Evolutionary conservation across 2,113 vertebrate genomes (phyloP), one percentile per base, ranked within the genome.

Genomic region (Pterocles orientalis): DNA sequence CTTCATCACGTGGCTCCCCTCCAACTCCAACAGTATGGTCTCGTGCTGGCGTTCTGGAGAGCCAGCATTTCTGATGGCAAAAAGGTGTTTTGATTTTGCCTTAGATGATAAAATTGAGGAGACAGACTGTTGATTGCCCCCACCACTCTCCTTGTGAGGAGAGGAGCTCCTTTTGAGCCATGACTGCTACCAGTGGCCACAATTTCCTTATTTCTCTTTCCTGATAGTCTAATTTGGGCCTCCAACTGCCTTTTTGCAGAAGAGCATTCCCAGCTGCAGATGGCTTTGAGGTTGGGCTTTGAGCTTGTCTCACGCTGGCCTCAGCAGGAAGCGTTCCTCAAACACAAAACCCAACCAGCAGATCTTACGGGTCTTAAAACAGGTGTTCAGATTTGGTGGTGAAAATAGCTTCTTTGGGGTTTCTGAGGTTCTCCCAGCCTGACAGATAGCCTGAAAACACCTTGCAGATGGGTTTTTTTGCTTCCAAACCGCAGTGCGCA

Each of bases 161-260:
- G 3, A 3, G 14, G 29, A 85, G 45, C n/a, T 88, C 13, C 69
- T 89, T 78, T 75, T 62, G 66, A 82, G 58, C 41, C 0, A 1
- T 41, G 36, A 23, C n/a, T 78, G 33, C 61, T 90, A 24, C 65
- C 78, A 56, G 41, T 29, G 33, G 43, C 71, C 21, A 33, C 17
- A 3, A 48, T 88, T 93, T 92, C 57, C n/a, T 66, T 73, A 10
- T 81, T 92, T 88, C 86, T 92, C 65, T 80, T 92, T 90, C 45
- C 72, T 61, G 43, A 29, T 70, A 17, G 47, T 87, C 86, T 89
- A 15, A 61, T 87, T 84, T 92, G 43, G 65, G 56, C n/a, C 29
- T 51, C 24, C 43, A 48, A 62, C 26, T 73, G 20, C 48, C 31
- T 76, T 86, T 96, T 88, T 82, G 69, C 39, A 84, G 83, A 94